Conservation (phyloP, 2,113 vertebrate species). For the Edolisoma coerulescens region DNA sequence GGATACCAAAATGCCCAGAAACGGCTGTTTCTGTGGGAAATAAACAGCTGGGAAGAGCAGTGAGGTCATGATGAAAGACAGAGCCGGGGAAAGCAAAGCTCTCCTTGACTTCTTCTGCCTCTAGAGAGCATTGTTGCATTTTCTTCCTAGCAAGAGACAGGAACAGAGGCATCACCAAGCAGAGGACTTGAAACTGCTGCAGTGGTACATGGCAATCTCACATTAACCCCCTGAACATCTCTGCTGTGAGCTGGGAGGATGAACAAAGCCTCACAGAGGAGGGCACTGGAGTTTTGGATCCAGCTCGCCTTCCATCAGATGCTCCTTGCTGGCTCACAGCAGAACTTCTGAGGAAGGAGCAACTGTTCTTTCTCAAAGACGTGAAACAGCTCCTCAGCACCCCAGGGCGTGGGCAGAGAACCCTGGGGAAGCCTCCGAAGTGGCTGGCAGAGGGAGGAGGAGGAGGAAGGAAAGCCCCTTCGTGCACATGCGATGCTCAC, state of each 20-base stretch:
- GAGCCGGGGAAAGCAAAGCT: neutral
- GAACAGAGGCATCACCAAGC: neutral
- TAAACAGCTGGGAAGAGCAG: neutral
- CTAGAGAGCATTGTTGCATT: constrained; percentile 65
- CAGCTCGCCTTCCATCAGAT: neutral
- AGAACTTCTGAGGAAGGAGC: neutral
- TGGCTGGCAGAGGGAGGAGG: neutral
- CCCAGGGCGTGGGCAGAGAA: neutral
- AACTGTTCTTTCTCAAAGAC: neutral
- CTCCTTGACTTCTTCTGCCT: constrained; percentile 47
- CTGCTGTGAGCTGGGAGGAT: neutral
- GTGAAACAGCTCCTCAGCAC: neutral
- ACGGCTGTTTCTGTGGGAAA: neutral
- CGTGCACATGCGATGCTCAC: accelerated
- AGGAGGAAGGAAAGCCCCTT: neutral
- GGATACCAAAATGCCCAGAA: neutral
- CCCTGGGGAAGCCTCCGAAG: neutral
- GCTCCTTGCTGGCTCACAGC: neutral
- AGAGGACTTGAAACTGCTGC: neutral
- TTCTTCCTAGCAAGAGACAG: constrained; percentile 33
- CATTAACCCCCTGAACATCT: accelerated
- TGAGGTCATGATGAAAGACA: neutral
- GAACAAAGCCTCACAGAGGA: neutral
- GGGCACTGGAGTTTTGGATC: neutral
- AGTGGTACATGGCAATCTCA: neutral